These are phyloP conservation scores for Sarcophaga caerulescens DNA, from an alignment of 2,888 invertebrate genomes.

Conservation along the genomic window DNA sequence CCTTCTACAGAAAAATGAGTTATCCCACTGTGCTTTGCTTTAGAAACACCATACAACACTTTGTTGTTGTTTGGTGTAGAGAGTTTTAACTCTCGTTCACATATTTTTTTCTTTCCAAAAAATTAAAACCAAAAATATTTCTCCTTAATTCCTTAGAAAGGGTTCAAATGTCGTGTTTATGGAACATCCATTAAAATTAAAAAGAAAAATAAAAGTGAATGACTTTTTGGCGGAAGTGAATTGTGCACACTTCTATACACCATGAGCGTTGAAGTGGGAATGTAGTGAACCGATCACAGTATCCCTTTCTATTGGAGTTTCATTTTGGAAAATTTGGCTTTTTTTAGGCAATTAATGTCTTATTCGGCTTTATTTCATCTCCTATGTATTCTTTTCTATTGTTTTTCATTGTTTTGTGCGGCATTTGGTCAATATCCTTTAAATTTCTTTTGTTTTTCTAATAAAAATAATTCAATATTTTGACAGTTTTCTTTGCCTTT, in stretches of 20 bases:
- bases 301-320: constrained; percentile 18
- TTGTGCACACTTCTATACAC: constrained; percentile 29
- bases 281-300: constrained; percentile 21
- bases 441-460: constrained; percentile 11
- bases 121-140: constrained; percentile 18
- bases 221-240: constrained; percentile 61
- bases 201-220: constrained; percentile 53
- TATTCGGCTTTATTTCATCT: background rate
- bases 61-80: constrained; percentile 14
- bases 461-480: constrained; percentile 53
- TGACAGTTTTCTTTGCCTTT: constrained; percentile 41
- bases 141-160: constrained; percentile 43
- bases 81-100: background rate
- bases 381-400: constrained; percentile 15
- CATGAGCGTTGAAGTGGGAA: background rate
- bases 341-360: constrained; percentile 12
- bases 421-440: background rate
- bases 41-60: constrained; percentile 42
- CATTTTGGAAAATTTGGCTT: background rate
- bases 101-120: constrained; percentile 9
- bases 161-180: constrained; percentile 65
- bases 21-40: constrained; percentile 23
- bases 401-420: background rate
- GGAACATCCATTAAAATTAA: constrained; percentile 65
- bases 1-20: too few species aligned